Percentiles rank a stretch among this genome's conserved stretches.
Evolutionary conservation across 35 echinoderm and acorn worm genomes (phyloP).

Genomic region (Patiria miniata): DNA sequence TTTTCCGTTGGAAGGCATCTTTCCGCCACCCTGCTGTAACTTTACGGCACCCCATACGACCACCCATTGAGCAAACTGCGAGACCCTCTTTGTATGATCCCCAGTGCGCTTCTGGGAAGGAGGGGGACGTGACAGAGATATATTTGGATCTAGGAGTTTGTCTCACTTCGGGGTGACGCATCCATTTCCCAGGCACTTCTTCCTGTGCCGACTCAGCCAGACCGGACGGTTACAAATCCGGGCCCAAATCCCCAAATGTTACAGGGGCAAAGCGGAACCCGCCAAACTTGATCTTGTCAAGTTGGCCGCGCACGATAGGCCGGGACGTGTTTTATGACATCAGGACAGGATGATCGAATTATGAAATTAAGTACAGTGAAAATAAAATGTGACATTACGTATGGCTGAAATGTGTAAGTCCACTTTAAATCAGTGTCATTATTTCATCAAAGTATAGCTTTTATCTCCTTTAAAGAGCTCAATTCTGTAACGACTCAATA

Average conservation of each 20-base stretch:
- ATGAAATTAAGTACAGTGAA: not conserved
- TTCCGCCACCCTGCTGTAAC: not conserved
- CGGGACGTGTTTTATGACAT: constrained; percentile 16
- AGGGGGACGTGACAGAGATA: not conserved
- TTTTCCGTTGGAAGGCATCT: not conserved
- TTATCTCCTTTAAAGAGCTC: too few species aligned
- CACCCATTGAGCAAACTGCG: too few species aligned
- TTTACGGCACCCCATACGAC: too few species aligned
- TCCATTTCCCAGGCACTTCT: constrained; percentile 7
- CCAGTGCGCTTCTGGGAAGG: not conserved
- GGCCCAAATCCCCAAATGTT: constrained; percentile 2
- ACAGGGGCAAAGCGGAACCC: constrained; percentile 7
- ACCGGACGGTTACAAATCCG: constrained; percentile 27
- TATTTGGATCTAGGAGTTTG: not conserved
- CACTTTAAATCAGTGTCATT: too few species aligned
- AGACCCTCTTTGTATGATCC: not conserved
- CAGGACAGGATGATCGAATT: not conserved
- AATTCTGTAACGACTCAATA: too few species aligned
- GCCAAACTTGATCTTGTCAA: constrained; percentile 28
- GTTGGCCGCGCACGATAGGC: not conserved
- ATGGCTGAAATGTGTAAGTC: too few species aligned
- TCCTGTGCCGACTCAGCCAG: constrained; percentile 17
- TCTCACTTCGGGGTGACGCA: not conserved
- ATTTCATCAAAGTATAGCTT: too few species aligned
- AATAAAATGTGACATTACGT: not conserved